These are phyloP conservation scores for Clarias gariepinus DNA, from an alignment of 2,113 vertebrate species.

Conservation along the genomic window DNA sequence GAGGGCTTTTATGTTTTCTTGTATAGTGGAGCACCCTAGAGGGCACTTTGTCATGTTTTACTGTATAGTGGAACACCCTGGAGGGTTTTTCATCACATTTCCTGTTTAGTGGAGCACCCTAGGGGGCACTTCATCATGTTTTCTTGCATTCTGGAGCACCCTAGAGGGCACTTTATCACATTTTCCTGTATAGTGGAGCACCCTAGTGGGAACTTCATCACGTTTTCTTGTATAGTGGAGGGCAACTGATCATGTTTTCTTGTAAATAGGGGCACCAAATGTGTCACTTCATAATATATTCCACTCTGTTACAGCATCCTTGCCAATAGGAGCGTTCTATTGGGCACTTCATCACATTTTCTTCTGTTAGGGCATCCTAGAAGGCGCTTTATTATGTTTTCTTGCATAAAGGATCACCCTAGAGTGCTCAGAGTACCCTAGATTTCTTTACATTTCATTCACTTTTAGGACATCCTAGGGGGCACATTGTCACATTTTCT, in stretches of 20 bases:
- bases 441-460: background rate
- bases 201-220: background rate
- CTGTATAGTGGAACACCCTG: background rate
- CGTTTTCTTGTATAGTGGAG: too few relatives aligned
- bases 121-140: background rate
- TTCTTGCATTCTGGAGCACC: background rate
- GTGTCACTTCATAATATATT: background rate
- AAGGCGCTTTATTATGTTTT: background rate
- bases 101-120: background rate
- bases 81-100: background rate
- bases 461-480: background rate
- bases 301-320: background rate
- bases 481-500: background rate
- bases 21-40: background rate
- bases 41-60: background rate
- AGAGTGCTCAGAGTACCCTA: too few relatives aligned
- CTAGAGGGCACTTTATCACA: background rate
- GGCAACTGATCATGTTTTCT: background rate
- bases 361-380: too few relatives aligned
- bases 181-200: background rate
- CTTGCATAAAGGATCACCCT: background rate
- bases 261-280: background rate
- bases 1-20: background rate
- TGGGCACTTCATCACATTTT: background rate
- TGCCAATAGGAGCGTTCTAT: background rate